Conservation (phyloP, 2,797 vertebrate genomes). For the Telmatherina bonti region DNA sequence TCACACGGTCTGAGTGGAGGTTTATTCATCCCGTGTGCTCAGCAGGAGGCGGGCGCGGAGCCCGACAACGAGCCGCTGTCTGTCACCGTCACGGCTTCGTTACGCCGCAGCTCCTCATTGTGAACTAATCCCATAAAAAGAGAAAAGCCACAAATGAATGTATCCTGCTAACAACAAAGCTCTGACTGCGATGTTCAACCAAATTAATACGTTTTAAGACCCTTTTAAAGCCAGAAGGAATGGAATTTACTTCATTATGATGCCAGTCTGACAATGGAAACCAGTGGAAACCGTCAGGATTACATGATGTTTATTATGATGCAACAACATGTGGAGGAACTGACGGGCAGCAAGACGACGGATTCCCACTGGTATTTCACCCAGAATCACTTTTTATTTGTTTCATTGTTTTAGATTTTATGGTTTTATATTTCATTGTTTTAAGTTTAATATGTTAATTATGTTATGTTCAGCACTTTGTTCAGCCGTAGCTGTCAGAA, state of each 20-base stretch:
- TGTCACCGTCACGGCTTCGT: constrained; percentile 17
- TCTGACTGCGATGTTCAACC: neutral
- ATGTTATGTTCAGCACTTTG: too few relatives aligned
- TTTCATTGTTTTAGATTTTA: too few relatives aligned
- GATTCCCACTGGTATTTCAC: too few relatives aligned
- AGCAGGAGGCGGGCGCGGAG: constrained; percentile 35
- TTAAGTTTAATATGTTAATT: too few relatives aligned
- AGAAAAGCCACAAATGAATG: neutral
- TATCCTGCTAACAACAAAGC: neutral
- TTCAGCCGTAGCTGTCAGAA: too few relatives aligned
- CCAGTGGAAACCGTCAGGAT: neutral
- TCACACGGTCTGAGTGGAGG: constrained; percentile 25
- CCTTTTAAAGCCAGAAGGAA: neutral
- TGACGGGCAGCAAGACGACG: too few relatives aligned
- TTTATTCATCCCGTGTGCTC: constrained; percentile 29
- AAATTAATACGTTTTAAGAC: neutral
- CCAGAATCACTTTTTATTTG: too few relatives aligned
- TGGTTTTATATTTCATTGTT: too few relatives aligned
- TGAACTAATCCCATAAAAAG: neutral
- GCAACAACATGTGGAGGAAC: neutral
- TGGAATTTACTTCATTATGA: neutral
- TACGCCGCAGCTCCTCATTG: neutral
- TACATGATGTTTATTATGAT: neutral
- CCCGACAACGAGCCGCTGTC: constrained; percentile 6
- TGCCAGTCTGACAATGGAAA: neutral